These are phyloP conservation scores for Ceyx margarethae DNA, from an alignment of 2,113 vertebrate genomes.

Conservation along the genomic window DNA sequence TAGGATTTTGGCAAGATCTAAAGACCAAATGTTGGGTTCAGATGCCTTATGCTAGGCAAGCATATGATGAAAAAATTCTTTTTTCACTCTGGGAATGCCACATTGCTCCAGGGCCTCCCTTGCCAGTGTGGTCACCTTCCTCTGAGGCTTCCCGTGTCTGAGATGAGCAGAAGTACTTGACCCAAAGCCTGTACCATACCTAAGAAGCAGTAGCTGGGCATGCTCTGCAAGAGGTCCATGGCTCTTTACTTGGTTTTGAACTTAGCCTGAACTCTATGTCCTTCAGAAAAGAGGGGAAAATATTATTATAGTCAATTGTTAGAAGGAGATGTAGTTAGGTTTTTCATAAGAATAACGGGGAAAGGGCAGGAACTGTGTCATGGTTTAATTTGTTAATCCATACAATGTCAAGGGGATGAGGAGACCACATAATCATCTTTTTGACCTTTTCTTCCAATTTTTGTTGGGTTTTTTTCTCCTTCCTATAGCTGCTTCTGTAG, in stretches of 20 bases:
- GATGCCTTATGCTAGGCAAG: background rate
- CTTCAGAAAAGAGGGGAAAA: background rate
- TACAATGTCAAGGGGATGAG: background rate
- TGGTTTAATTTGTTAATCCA: background rate
- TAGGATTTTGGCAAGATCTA: background rate
- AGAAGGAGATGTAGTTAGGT: background rate
- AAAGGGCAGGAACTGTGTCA: background rate
- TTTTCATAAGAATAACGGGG: background rate
- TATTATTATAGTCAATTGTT: background rate
- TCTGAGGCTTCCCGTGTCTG: background rate
- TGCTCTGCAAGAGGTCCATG: background rate
- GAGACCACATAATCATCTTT: background rate
- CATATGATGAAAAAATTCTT: rapidly evolving
- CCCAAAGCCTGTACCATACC: background rate
- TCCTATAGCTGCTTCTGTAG: background rate
- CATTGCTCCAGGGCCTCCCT: background rate
- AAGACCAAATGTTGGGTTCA: background rate
- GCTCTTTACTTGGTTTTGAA: background rate
- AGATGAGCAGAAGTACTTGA: background rate
- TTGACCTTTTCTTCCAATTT: background rate
- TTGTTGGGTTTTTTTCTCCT: background rate
- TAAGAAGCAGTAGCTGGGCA: background rate
- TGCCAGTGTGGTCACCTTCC: background rate
- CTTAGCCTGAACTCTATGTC: background rate
- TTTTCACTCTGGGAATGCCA: background rate